Conservation (phyloP, 2,797 vertebrate genomes). For the Pogonophryne albipinna region DNA sequence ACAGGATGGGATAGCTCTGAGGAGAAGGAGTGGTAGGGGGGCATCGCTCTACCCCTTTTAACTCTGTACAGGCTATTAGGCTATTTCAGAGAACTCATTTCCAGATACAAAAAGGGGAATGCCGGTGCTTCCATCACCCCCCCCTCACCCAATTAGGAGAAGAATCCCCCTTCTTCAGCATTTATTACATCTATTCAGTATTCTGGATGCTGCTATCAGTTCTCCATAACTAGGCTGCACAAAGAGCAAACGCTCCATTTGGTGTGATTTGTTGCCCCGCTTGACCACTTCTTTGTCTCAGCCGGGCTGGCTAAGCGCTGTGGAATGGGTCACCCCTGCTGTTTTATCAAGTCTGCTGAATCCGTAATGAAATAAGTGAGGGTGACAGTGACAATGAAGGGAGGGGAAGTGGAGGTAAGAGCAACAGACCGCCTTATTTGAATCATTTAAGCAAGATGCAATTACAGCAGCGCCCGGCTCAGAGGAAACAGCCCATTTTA, state of each 20-base stretch:
- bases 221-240: slow-evolving; percentile 94
- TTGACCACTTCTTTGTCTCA: slow-evolving; percentile 97
- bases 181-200: slow-evolving; percentile 97
- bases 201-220: slow-evolving; percentile 93
- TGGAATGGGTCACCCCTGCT: slow-evolving; percentile 94
- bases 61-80: slow-evolving; percentile 83
- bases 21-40: slow-evolving; percentile 38
- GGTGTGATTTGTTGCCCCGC: slow-evolving; percentile 98
- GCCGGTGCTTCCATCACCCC: slow-evolving; percentile 81
- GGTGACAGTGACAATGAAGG: slow-evolving; percentile 75
- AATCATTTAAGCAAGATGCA: slow-evolving; percentile 96
- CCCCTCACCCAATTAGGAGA: slow-evolving; percentile 90
- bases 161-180: slow-evolving; percentile 90
- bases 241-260: slow-evolving; percentile 94
- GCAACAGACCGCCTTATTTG: slow-evolving; percentile 88
- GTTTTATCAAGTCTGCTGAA: slow-evolving; percentile 99
- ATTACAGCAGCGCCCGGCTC: slow-evolving; percentile 90
- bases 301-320: slow-evolving; percentile 93
- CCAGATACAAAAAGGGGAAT: slow-evolving; percentile 87
- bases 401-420: slow-evolving; percentile 57
- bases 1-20: slow-evolving; percentile 70
- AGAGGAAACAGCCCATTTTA: slow-evolving; percentile 91
- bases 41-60: slow-evolving; percentile 68
- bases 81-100: slow-evolving; percentile 88
- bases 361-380: slow-evolving; percentile 94